A percentile compares a stretch with the other conserved stretches of the same genome.
These are phyloP conservation scores for Nomada goodeniana DNA, from an alignment of 2,888 invertebrate species.

Conservation along the genomic window DNA sequence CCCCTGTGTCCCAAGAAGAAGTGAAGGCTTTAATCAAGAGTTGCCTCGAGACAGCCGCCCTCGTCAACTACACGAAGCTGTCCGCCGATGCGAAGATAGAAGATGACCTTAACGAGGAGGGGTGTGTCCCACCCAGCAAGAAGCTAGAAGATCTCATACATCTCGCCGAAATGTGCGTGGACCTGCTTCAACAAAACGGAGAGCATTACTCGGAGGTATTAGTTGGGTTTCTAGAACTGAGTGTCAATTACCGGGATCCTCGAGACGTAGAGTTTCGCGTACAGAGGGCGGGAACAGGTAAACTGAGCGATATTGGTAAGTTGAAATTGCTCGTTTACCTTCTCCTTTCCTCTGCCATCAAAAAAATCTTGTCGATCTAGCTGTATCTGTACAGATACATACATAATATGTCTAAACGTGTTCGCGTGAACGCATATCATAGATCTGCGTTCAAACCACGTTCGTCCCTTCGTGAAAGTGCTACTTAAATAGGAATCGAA, in stretches of 20 bases:
- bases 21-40: conserved; percentile 98
- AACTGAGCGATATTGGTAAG: too few relatives aligned
- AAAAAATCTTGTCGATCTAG: too few relatives aligned
- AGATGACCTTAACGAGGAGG: conserved; percentile 92
- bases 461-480: too few relatives aligned
- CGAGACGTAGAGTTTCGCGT: conserved; percentile 69
- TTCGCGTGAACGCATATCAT: too few relatives aligned
- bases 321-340: neutral
- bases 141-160: conserved; percentile 98
- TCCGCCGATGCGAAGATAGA: conserved; percentile 99
- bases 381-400: too few relatives aligned
- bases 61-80: conserved; percentile 98
- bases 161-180: conserved; percentile 98
- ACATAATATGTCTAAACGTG: too few relatives aligned
- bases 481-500: too few relatives aligned
- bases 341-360: neutral
- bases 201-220: conserved; percentile 99
- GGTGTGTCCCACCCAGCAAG: conserved; percentile 93
- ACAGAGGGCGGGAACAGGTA: neutral
- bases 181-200: conserved; percentile 99
- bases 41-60: conserved; percentile 98
- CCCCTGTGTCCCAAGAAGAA: conserved; percentile 98
- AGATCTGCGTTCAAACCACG: too few relatives aligned
- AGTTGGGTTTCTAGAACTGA: conserved; percentile 83
- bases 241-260: conserved; percentile 78